Evolutionary conservation across 2,797 vertebrate genomes (phyloP).

Genomic region (Anabacerthia variegaticeps): DNA sequence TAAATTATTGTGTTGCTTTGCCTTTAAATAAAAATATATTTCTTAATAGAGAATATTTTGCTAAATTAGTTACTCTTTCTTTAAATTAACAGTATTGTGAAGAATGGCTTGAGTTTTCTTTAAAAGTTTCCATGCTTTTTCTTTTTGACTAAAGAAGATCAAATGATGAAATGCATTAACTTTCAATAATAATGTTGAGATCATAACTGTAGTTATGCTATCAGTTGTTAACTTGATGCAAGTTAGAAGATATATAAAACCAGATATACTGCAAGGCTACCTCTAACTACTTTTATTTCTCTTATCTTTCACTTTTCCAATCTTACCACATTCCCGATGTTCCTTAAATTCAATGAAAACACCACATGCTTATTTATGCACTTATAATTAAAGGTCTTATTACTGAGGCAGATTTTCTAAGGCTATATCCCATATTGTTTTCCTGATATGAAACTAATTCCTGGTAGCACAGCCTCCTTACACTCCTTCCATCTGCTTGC

Average conservation of each 20-base stretch:
- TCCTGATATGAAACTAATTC: not conserved
- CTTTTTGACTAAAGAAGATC: not conserved
- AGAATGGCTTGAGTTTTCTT: not conserved
- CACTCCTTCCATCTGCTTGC: not conserved
- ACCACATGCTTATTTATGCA: not conserved
- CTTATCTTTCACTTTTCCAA: not conserved
- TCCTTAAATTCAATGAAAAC: not conserved
- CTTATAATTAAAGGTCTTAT: not conserved
- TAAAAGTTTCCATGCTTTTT: not conserved
- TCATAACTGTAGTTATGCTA: not conserved
- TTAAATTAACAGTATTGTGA: not conserved
- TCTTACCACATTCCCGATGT: not conserved
- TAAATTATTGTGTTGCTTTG: not conserved
- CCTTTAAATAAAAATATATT: not conserved
- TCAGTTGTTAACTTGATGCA: not conserved
- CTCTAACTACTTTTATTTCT: not conserved
- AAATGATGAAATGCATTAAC: not conserved
- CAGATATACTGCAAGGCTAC: not conserved
- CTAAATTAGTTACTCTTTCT: not conserved
- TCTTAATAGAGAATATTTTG: not conserved
- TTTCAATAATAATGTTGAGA: not conserved
- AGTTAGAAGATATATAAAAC: not conserved
- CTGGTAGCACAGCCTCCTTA: not conserved
- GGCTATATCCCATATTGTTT: not conserved
- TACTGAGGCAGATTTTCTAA: not conserved